phyloP scores from a whole-genome alignment of 2,113 vertebrate genomes.

The Paramormyrops kingsleyae region DNA sequence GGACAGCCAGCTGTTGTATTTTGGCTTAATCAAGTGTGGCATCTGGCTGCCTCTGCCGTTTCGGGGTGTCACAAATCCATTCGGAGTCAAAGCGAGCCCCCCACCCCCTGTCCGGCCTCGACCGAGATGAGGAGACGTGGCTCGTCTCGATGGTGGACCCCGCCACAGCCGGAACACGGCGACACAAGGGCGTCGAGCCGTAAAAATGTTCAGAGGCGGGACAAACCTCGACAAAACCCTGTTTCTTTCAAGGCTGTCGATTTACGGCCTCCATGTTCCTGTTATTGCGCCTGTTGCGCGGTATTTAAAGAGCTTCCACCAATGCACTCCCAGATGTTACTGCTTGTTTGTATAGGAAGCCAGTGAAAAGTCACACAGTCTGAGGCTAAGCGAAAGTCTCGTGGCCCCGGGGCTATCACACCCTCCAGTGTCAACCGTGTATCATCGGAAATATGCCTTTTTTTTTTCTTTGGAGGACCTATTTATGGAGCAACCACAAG shows the following conservation, averaged over 20 bases:
- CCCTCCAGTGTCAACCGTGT: background rate
- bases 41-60: constrained; percentile 60
- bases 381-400: background rate
- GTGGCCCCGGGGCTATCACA: background rate
- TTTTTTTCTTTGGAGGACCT: constrained; percentile 25
- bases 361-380: background rate
- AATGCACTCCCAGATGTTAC: background rate
- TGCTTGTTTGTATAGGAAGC: background rate
- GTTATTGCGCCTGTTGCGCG: background rate
- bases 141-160: background rate
- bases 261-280: constrained; percentile 37
- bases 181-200: constrained; percentile 29
- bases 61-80: constrained; percentile 51
- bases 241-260: constrained; percentile 35
- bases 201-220: constrained; percentile 44
- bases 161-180: constrained; percentile 37
- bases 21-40: constrained; percentile 64
- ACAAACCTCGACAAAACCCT: constrained; percentile 6
- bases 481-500: constrained; percentile 55
- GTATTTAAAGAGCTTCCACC: background rate
- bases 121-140: background rate
- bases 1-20: constrained; percentile 71
- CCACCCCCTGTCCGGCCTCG: background rate
- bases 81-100: constrained; percentile 33
- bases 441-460: constrained; percentile 20